Base-by-base conservation (phyloP, 2,113 vertebrate genomes). In the Trematomus loennbergii region DNA sequence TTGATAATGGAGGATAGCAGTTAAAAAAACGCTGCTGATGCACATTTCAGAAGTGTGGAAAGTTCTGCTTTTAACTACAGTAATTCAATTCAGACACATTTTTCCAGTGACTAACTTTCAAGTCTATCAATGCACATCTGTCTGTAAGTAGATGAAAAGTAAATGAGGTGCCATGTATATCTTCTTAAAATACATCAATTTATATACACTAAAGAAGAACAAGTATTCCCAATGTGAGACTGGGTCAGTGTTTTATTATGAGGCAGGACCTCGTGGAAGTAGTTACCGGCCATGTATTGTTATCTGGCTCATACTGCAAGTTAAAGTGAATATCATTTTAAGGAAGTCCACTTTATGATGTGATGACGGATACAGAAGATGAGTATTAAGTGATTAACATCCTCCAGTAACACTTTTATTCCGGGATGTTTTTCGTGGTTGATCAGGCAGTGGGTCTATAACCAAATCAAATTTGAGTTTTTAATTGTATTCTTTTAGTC, bases 1-100 rank as follows among this genome's bases (percentile, higher is more conserved):
- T 53, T 75, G 76, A 84, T 77, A 58, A 58, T 71, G 22, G 49
- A 72, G 58, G 50, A 86, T 64, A 22, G 55, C 55, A 13, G 6
- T 63, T 9, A 67, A 46, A 18, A 11, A 52, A 72, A 80, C 5
- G 70, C 74, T 85, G 74, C 76, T 40, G 15, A 52, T 54, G 82
- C 80, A 84, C 75, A 72, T 83, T 58, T 52, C 12, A 62, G 11
- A 58, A 54, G 36, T 68, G 20, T 45, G 11, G 33, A 17, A 70
- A 73, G 43, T 73, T 76, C 25, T 43, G 25, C 60, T 75, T 70
- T 54, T 40, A 22, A 49, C 53, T 16, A 5, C 12, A 36, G 29
- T 40, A n/a, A 13, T 17, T 65, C 6, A 25, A 79, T 65, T 3
- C 5, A 29, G 17, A 58, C 8, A 2, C 50, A 1, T 29, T 54